Conservation (phyloP, 2,797 vertebrate species). For the Phoeniculus purpureus region DNA sequence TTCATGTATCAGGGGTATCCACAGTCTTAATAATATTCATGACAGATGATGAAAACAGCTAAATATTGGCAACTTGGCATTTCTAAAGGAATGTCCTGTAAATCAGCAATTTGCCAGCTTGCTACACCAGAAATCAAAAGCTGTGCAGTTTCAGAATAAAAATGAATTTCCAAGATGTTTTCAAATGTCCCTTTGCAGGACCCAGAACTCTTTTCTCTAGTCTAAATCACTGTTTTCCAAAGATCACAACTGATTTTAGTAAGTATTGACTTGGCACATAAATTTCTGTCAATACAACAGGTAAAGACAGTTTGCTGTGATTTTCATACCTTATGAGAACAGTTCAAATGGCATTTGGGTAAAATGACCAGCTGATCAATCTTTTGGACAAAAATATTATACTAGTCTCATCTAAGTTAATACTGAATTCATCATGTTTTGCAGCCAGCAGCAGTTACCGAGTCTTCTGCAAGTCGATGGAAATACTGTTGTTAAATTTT, state of each 20-base stretch:
- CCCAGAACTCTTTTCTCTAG: neutral
- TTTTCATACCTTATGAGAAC: rapidly evolving
- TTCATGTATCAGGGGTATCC: neutral
- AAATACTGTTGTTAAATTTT: neutral
- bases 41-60: neutral
- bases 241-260: neutral
- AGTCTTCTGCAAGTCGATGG: neutral
- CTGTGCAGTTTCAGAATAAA: neutral
- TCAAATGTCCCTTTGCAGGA: neutral
- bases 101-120: neutral
- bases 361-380: neutral
- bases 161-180: neutral
- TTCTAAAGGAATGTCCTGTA: neutral
- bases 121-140: rapidly evolving
- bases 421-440: neutral
- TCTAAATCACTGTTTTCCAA: neutral
- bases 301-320: neutral
- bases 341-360: neutral
- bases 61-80: rapidly evolving
- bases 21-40: rapidly evolving
- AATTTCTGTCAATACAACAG: neutral
- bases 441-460: neutral
- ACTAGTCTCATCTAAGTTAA: neutral
- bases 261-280: neutral
- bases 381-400: neutral